Conservation (phyloP, 2,113 vertebrate genomes). For the Peromyscus leucopus region DNA sequence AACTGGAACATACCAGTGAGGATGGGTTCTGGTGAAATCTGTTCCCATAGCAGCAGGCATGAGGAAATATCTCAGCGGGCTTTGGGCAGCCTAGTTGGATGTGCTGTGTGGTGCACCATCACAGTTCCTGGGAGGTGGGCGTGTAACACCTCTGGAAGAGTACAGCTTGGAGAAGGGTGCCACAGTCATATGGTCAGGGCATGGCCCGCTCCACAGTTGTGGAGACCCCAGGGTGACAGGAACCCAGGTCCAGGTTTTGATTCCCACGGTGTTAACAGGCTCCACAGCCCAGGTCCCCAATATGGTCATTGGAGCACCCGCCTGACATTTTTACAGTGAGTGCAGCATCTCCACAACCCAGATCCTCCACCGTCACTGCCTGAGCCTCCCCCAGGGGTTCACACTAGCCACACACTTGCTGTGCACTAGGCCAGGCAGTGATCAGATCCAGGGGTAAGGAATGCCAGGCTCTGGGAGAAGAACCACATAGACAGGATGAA, state of each 20-base stretch:
- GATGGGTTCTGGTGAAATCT: rapidly evolving
- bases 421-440: not conserved
- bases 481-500: not conserved
- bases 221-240: not conserved
- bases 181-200: no score
- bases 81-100: not conserved
- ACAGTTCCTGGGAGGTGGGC: not conserved
- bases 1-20: not conserved
- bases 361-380: rapidly evolving
- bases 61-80: rapidly evolving
- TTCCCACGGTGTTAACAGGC: not conserved
- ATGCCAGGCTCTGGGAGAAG: not conserved
- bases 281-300: not conserved
- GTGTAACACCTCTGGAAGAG: not conserved
- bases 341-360: rapidly evolving
- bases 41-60: rapidly evolving
- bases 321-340: not conserved
- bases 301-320: not conserved
- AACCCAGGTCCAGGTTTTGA: not conserved
- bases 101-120: rapidly evolving
- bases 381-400: rapidly evolving
- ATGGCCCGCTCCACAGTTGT: no score
- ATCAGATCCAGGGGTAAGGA: rapidly evolving
- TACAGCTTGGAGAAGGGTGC: no score
- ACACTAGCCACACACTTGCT: not conserved